Base-by-base conservation (phyloP, 2,888 invertebrate species). In the Watsonalla binaria region DNA sequence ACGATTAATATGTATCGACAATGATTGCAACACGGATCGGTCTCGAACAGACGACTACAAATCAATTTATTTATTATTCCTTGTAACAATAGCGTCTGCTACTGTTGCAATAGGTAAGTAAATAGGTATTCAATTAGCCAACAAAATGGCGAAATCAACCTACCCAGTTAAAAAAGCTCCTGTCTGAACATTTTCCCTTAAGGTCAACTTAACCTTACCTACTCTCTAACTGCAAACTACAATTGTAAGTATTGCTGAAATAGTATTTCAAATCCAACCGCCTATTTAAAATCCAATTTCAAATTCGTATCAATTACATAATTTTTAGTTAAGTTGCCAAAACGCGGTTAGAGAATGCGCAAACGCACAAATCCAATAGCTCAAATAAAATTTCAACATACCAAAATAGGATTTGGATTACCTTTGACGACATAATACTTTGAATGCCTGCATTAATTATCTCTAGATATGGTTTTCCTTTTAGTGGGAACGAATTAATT, bases 11-110 rank as follows among this genome's bases (percentile, higher is more conserved):
- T 24, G 24, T 24, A 24, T 24, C 24, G 24, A 24, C 24, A 24
- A 24, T 34, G n/a, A 35, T 49, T 37, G 37, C 49, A 14, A 49
- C 37, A 49, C n/a, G 9, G 37, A 35, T 15, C 37, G 15, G 49
- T 49, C 49, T n/a, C 35, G 35, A 48, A 49, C 49, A 35, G 6
- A 5, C 35, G 49, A 49, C 49, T 14, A 37, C 49, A 37, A 49
- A 49, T 49, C 37, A 49, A 49, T 49, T 39, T 37, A 49, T 49
- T 49, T 37, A 49, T 37, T 49, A 37, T 49, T 39, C 37, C 8
- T 39, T 5, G 2, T 37, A 49, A 37, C 49, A 49, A 49, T 49
- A 37, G 49, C 39, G 35, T 13, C 35, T 9, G 14, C 7, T 15
- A 6, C 37, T 13, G 14, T 9, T 14, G 11, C 15, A 49, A 33